These are phyloP conservation scores for Bradypodion pumilum DNA, from an alignment of 2,797 vertebrate genomes.

Conservation along the genomic window DNA sequence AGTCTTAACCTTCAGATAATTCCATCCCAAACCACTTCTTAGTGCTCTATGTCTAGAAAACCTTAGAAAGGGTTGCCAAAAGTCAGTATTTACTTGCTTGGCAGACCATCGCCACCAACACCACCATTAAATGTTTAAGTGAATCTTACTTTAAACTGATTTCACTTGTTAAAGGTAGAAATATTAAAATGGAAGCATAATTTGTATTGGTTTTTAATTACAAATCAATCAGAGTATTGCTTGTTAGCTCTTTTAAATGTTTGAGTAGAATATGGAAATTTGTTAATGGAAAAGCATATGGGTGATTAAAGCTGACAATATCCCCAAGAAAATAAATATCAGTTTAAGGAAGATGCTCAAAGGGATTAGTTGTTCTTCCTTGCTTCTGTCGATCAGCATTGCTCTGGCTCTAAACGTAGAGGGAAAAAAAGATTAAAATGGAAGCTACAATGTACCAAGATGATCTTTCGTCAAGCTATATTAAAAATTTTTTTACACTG, in stretches of 20 bases:
- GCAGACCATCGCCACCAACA: no score
- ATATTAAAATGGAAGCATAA: slow-evolving; percentile 4
- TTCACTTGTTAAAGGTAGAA: neutral
- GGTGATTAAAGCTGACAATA: slow-evolving; percentile 22
- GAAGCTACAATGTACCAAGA: neutral
- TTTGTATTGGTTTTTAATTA: slow-evolving; percentile 28
- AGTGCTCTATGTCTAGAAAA: no score
- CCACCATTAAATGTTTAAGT: no score
- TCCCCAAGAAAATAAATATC: slow-evolving; percentile 20
- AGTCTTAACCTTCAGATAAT: no score
- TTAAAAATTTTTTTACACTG: neutral
- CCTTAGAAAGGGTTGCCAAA: no score
- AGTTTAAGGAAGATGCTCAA: slow-evolving; percentile 26
- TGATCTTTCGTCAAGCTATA: neutral
- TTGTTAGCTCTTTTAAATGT: slow-evolving; percentile 30
- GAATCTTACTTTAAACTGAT: neutral
- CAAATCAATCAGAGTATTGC: neutral
- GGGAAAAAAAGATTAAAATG: neutral
- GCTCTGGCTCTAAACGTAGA: neutral
- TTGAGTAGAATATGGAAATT: slow-evolving; percentile 2
- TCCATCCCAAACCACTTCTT: no score
- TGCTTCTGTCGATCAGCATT: slow-evolving; percentile 14
- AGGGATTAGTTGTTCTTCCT: slow-evolving; percentile 25
- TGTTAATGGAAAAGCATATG: slow-evolving; percentile 35
- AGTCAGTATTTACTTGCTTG: no score